Percentiles rank a stretch among this genome's conserved stretches.
phyloP scores from a whole-genome alignment of 2,888 invertebrate species.

The Pomacea canaliculata region DNA sequence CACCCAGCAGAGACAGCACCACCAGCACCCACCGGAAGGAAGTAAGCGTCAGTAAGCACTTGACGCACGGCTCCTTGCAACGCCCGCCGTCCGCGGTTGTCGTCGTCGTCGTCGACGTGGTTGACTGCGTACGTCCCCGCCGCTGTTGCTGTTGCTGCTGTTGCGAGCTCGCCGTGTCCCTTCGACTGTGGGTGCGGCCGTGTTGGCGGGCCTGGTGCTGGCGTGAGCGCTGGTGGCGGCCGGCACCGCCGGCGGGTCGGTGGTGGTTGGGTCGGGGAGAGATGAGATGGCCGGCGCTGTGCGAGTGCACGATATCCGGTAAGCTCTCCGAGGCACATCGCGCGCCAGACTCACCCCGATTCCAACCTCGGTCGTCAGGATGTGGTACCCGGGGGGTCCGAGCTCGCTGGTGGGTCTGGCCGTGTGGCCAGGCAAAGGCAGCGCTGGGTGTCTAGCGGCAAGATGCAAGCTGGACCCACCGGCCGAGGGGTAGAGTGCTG shows the following conservation, averaged over 20 bases:
- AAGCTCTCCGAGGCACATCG: conserved; percentile 41
- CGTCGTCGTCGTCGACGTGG: conserved; percentile 35
- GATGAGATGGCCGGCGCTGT: conserved; percentile 49
- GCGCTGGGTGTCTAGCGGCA: conserved; percentile 4
- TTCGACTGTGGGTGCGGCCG: neutral
- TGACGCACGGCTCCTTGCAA: conserved; percentile 60
- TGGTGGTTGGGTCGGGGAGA: conserved; percentile 43
- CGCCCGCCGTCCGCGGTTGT: conserved; percentile 33
- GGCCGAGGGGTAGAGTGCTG: conserved; percentile 15
- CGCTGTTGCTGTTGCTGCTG: conserved; percentile 17
- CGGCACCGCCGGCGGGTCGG: conserved; percentile 36
- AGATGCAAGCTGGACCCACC: neutral
- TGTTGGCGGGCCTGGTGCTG: conserved; percentile 29
- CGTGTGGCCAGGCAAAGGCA: conserved; percentile 10
- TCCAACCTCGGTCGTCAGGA: conserved; percentile 46
- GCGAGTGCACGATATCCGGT: conserved; percentile 63
- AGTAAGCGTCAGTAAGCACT: conserved; percentile 61
- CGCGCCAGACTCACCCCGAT: conserved; percentile 38
- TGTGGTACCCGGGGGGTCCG: conserved; percentile 33
- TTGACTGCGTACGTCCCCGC: conserved; percentile 42
- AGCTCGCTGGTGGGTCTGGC: conserved; percentile 1
- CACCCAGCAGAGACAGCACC: conserved; percentile 63
- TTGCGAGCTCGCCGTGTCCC: neutral
- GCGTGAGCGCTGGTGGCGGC: conserved; percentile 25
- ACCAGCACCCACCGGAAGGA: conserved; percentile 67